Percentiles rank a stretch among this genome's conserved stretches.
Conservation (phyloP, 2,888 invertebrate genomes). For the Caenorhabditis sp. region DNA sequence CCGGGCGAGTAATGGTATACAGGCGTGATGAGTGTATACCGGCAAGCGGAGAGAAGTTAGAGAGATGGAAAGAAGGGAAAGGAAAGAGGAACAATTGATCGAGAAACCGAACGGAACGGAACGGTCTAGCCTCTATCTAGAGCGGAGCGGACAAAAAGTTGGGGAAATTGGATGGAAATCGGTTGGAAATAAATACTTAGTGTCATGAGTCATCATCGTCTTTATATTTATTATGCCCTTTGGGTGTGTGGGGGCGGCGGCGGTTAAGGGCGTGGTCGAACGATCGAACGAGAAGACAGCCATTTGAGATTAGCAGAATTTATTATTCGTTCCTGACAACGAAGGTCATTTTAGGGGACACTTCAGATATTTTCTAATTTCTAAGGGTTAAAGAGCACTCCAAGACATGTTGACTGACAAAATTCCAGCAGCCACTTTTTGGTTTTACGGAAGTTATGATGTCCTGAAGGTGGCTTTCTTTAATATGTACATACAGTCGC, state of each 20-base stretch:
- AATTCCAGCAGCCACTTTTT: no score
- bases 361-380: no score
- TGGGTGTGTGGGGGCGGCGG: background rate
- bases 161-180: background rate
- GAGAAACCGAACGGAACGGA: background rate
- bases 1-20: constrained; percentile 29
- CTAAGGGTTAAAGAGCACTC: no score
- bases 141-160: background rate
- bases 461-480: no score
- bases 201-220: background rate
- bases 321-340: no score
- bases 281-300: background rate
- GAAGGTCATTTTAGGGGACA: no score
- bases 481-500: no score
- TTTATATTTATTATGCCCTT: background rate
- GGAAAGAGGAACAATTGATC: background rate
- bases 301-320: no score
- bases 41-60: constrained; percentile 3
- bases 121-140: background rate
- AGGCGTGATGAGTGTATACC: constrained; percentile 26
- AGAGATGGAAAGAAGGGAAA: no score
- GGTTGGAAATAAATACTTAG: background rate
- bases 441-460: no score
- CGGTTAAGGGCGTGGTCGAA: background rate
- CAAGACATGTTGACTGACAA: no score